A percentile compares a stretch with the other conserved stretches of the same genome.
These are phyloP conservation scores for Cyrtonyx montezumae DNA, from an alignment of 2,113 vertebrate genomes.

Conservation along the genomic window DNA sequence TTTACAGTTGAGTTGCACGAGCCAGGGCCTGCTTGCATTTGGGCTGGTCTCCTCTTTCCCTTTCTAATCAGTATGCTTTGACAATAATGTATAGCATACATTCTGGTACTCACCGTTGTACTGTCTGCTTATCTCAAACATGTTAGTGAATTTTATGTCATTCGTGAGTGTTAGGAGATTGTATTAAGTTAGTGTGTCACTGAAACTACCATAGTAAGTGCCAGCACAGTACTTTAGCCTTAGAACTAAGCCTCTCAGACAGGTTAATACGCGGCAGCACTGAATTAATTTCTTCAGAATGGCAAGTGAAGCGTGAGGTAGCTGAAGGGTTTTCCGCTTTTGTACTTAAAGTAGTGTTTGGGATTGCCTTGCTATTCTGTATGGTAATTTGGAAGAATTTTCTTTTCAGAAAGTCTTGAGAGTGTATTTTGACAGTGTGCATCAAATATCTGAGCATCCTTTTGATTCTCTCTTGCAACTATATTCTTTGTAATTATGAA, in stretches of 20 bases:
- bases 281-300: not conserved
- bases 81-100: rapidly evolving
- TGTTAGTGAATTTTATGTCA: not conserved
- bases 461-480: not conserved
- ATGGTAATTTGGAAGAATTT: not conserved
- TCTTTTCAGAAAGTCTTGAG: not conserved
- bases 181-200: not conserved
- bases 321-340: not conserved
- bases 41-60: not conserved
- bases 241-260: not conserved
- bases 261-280: not conserved
- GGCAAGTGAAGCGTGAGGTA: not conserved
- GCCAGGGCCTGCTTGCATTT: not conserved
- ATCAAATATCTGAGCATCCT: not conserved
- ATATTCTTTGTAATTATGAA: not conserved
- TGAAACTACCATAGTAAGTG: not conserved
- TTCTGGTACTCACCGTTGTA: not conserved
- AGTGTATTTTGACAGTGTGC: not conserved
- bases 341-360: not conserved
- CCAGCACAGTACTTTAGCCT: not conserved
- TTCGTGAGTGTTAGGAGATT: not conserved
- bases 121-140: not conserved
- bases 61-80: not conserved
- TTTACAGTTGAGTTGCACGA: not conserved
- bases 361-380: not conserved